phyloP scores from a whole-genome alignment of 1,140 invertebrate species.

The Akabosia matsudoensis region DNA sequence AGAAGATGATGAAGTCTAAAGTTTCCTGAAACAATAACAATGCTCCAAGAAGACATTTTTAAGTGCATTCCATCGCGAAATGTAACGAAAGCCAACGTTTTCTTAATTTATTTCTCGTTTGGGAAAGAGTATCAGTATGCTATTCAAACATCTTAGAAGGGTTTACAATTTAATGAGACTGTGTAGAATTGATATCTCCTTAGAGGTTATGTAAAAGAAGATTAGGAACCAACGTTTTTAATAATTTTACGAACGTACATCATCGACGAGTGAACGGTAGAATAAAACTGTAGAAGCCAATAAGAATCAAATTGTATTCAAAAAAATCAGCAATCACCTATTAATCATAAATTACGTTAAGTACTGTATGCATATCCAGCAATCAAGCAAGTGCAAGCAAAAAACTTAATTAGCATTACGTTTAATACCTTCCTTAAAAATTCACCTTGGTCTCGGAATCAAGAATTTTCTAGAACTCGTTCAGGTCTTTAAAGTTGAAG shows the following conservation, averaged over 20 bases:
- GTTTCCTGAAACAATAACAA: too few relatives aligned
- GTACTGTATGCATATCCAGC: conserved; percentile 20
- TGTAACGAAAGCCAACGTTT: not conserved
- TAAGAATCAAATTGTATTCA: conserved; percentile 13
- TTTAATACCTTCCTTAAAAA: too few relatives aligned
- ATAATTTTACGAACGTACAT: not conserved
- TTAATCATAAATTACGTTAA: too few relatives aligned
- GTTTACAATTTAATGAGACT: conserved; percentile 24
- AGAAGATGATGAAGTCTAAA: conserved; percentile 13
- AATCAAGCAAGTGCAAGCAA: conserved; percentile 21
- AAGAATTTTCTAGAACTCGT: too few relatives aligned
- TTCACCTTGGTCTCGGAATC: too few relatives aligned
- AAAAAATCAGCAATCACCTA: conserved; percentile 3
- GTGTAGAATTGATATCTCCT: not conserved
- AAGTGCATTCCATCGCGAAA: not conserved
- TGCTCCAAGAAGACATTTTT: not conserved
- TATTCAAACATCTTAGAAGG: conserved; percentile 5
- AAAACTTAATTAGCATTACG: too few relatives aligned
- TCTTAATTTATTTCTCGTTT: too few relatives aligned
- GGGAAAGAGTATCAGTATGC: too few relatives aligned
- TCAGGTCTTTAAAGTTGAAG: too few relatives aligned
- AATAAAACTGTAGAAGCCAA: not conserved
- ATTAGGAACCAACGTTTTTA: conserved; percentile 11
- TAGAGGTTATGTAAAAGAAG: not conserved
- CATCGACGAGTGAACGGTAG: not conserved